A percentile compares a stretch with the other conserved stretches of the same genome.
Conservation (phyloP, 2,113 vertebrate species). For the Eretmodus cyanostictus region DNA sequence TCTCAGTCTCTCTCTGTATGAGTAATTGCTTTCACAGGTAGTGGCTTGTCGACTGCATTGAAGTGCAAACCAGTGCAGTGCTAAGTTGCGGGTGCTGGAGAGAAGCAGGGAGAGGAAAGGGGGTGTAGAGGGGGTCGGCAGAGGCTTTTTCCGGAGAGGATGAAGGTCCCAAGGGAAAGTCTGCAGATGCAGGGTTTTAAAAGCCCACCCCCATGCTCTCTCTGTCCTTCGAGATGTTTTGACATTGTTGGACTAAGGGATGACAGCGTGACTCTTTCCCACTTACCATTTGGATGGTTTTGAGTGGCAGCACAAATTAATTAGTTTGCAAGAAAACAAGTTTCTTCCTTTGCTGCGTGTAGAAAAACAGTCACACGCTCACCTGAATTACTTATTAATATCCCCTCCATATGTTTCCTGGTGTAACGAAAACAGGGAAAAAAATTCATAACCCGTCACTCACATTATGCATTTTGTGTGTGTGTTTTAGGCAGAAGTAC, state of each 20-base stretch:
- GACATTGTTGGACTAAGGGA: slow-evolving; percentile 11
- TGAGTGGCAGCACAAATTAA: slow-evolving; percentile 27
- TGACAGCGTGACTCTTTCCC: slow-evolving; percentile 3
- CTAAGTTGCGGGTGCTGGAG: slow-evolving; percentile 45
- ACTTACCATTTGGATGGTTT: slow-evolving; percentile 11
- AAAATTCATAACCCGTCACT: neutral
- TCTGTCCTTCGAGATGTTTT: slow-evolving; percentile 26
- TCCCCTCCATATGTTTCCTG: neutral
- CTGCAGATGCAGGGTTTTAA: slow-evolving; percentile 22
- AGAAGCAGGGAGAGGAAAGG: slow-evolving; percentile 39
- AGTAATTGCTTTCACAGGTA: slow-evolving; percentile 66
- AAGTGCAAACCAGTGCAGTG: slow-evolving; percentile 50
- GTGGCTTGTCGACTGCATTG: slow-evolving; percentile 56
- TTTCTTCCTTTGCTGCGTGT: neutral
- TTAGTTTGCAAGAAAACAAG: neutral
- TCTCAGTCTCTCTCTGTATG: slow-evolving; percentile 14
- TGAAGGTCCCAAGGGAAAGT: slow-evolving; percentile 47
- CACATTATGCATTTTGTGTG: neutral
- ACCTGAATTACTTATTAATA: slow-evolving; percentile 8
- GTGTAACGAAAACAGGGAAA: neutral
- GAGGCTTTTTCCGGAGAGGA: slow-evolving; percentile 32
- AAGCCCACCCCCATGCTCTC: neutral
- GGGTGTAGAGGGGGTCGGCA: slow-evolving; percentile 19
- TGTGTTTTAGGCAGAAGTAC: neutral
- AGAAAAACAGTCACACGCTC: neutral